Conservation (phyloP, 2,888 invertebrate species). For the Cheilosia grossa region DNA sequence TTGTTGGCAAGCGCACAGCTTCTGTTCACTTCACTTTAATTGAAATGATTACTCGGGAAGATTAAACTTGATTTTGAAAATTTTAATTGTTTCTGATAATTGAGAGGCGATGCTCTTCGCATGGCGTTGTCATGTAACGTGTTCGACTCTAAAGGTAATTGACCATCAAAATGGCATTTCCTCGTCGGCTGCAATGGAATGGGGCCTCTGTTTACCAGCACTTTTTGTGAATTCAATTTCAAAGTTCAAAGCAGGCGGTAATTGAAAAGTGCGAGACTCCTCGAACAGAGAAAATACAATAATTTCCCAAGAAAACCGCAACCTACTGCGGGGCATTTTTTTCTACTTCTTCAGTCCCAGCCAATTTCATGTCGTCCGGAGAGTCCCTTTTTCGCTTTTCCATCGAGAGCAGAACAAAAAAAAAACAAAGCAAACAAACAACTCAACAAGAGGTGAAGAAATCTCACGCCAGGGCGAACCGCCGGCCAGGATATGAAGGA, state of each 20-base stretch:
- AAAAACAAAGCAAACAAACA: conserved; percentile 44
- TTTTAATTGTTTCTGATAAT: conserved; percentile 72
- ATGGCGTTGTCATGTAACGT: conserved; percentile 47
- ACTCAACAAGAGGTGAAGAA: conserved; percentile 61
- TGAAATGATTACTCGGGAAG: conserved; percentile 63
- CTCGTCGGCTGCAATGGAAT: conserved; percentile 35
- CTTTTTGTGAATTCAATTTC: conserved; percentile 50
- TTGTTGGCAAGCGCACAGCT: conserved; percentile 55
- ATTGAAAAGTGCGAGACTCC: conserved; percentile 36
- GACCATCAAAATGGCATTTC: conserved; percentile 59
- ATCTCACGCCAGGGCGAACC: conserved; percentile 54
- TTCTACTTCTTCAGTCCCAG: conserved; percentile 63
- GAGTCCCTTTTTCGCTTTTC: conserved; percentile 25
- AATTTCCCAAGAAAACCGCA: conserved; percentile 56
- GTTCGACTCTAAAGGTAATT: conserved; percentile 42
- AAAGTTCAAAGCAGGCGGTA: conserved; percentile 54
- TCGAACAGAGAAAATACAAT: conserved; percentile 9
- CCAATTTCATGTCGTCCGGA: conserved; percentile 59
- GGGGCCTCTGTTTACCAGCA: not conserved
- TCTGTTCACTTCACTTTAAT: conserved; percentile 55
- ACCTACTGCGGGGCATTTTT: conserved; percentile 69
- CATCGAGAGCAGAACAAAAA: conserved; percentile 18
- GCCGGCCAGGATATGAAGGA: conserved; percentile 42
- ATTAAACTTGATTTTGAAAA: conserved; percentile 75
- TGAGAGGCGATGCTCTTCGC: conserved; percentile 60